phyloP scores from a whole-genome alignment of 2,113 vertebrate species.

The Mesoclemmys tuberculata region DNA sequence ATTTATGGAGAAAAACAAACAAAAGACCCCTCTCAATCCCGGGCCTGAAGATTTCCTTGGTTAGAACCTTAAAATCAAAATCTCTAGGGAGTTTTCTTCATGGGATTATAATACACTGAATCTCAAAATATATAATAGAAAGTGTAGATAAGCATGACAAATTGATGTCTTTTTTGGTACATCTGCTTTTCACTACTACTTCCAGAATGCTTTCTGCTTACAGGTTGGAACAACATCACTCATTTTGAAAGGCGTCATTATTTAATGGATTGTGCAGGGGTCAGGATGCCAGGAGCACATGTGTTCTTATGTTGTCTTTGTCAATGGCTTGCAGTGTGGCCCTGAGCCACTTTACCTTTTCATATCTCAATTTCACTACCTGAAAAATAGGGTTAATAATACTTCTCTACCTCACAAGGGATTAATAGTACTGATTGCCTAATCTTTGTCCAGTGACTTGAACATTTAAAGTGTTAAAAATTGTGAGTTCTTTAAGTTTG shows the following conservation, averaged over 20 bases:
- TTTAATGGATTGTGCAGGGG: not conserved
- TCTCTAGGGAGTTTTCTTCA: not conserved
- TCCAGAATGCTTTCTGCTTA: not conserved
- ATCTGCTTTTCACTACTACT: not conserved
- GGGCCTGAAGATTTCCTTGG: not conserved
- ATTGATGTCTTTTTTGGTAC: accelerated
- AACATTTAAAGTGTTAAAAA: not conserved
- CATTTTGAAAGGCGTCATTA: not conserved
- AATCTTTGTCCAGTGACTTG: not conserved
- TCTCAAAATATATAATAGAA: not conserved
- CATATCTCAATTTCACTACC: not conserved
- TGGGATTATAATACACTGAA: not conserved
- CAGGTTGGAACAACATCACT: not conserved
- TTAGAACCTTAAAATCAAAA: accelerated
- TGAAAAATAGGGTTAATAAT: not conserved
- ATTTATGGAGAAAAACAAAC: not conserved
- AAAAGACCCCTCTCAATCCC: not conserved
- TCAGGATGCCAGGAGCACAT: not conserved
- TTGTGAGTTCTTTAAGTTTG: not conserved
- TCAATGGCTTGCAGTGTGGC: not conserved
- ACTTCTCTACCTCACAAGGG: not conserved
- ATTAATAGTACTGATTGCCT: not conserved
- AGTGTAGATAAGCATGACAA: not conserved
- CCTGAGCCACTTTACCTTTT: not conserved
- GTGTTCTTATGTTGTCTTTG: not conserved